Percentiles rank a stretch among this genome's conserved stretches.
phyloP scores from a whole-genome alignment of 2,888 invertebrate species.

The Andrena dorsata region DNA sequence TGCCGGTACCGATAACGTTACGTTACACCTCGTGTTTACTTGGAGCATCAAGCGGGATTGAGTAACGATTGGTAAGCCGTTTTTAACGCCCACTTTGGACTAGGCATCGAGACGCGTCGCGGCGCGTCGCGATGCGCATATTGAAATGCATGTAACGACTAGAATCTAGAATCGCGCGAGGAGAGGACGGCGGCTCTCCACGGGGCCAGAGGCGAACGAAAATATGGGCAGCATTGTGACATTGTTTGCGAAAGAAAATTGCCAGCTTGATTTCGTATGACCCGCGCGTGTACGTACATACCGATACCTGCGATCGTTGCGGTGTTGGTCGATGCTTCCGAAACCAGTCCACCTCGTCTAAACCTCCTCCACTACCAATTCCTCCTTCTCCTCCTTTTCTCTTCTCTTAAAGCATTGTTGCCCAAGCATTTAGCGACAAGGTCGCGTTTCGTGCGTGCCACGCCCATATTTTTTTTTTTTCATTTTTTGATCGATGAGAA shows the following conservation, averaged over 20 bases:
- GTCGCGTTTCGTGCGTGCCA: conserved; percentile 45
- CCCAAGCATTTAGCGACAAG: conserved; percentile 33
- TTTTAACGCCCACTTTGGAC: conserved; percentile 53
- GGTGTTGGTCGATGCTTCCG: conserved; percentile 24
- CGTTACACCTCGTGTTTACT: conserved; percentile 55
- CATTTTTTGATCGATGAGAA: conserved; percentile 2
- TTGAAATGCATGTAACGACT: not conserved
- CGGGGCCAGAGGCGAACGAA: not conserved
- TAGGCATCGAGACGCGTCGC: conserved; percentile 27
- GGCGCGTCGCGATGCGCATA: conserved; percentile 33
- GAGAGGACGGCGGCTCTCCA: not conserved
- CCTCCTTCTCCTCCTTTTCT: not conserved
- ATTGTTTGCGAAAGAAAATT: conserved; percentile 70
- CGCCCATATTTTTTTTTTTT: not conserved
- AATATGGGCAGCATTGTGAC: conserved; percentile 53
- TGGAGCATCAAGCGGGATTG: conserved; percentile 41
- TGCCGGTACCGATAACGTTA: conserved; percentile 45
- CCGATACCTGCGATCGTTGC: not conserved
- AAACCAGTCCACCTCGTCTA: conserved; percentile 39
- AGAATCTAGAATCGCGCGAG: conserved; percentile 2
- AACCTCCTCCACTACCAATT: not conserved
- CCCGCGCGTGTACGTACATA: too few species aligned
- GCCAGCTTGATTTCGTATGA: conserved; percentile 51
- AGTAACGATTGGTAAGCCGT: conserved; percentile 54
- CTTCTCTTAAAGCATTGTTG: not conserved